phyloP scores from a whole-genome alignment of 2,888 invertebrate genomes.

The Agriopis aurantiaria region DNA sequence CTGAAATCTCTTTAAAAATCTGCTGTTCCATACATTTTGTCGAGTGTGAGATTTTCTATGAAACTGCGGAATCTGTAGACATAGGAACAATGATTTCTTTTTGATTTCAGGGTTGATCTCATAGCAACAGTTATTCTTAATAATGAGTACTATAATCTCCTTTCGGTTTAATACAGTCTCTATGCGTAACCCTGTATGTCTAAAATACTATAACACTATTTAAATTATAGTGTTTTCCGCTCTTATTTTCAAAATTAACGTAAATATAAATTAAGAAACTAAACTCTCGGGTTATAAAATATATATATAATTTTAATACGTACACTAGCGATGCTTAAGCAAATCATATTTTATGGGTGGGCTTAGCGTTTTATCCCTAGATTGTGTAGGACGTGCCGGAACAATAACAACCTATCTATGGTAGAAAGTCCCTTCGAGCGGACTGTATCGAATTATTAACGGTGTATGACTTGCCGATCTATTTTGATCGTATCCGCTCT shows the following conservation, averaged over 20 bases:
- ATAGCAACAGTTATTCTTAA: too few species aligned
- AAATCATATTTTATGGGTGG: conserved; percentile 46
- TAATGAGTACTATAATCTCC: too few species aligned
- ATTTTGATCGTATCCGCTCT: conserved; percentile 23
- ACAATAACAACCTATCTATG: conserved; percentile 23
- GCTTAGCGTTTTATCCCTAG: conserved; percentile 36
- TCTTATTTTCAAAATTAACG: not conserved
- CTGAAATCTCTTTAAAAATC: too few species aligned
- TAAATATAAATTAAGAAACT: conserved; percentile 20
- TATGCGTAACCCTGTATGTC: too few species aligned
- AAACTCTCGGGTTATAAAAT: conserved; percentile 48
- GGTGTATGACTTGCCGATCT: conserved; percentile 1
- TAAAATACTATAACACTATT: not conserved
- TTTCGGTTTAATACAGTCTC: too few species aligned
- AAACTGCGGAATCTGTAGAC: too few species aligned
- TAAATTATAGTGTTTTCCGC: not conserved
- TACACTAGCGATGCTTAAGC: conserved; percentile 36
- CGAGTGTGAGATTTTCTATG: too few species aligned
- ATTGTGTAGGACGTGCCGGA: conserved; percentile 29
- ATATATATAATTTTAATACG: conserved; percentile 33
- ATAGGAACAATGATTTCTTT: too few species aligned
- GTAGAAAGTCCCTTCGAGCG: conserved; percentile 15
- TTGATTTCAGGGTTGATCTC: too few species aligned
- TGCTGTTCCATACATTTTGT: too few species aligned
- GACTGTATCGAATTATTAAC: conserved; percentile 19